Evolutionary conservation across 1,140 invertebrate genomes (phyloP).

Genomic region (Diachasma alloeum): DNA sequence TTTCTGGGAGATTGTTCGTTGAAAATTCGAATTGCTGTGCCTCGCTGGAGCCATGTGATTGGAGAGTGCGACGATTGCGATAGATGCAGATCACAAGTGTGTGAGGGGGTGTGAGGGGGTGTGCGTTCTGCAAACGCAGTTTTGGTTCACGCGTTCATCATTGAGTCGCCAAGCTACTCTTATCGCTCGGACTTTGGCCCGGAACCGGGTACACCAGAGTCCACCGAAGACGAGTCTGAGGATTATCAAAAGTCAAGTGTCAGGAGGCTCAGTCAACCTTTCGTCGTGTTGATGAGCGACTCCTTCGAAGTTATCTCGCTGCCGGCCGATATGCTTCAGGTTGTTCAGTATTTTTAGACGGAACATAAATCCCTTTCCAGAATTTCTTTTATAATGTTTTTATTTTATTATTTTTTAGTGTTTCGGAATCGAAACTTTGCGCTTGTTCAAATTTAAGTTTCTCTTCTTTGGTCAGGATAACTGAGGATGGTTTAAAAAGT

Average conservation of each 20-base stretch:
- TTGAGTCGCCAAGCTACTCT: constrained; percentile 64
- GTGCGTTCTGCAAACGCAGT: neutral
- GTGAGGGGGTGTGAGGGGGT: neutral
- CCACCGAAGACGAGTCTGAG: constrained; percentile 47
- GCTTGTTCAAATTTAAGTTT: no score
- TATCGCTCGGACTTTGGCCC: constrained; percentile 59
- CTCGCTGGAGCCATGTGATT: neutral
- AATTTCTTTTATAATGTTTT: no score
- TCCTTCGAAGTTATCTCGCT: constrained; percentile 64
- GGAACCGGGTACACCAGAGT: constrained; percentile 42
- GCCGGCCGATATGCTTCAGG: constrained; percentile 64
- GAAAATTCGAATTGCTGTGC: neutral
- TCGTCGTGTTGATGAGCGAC: constrained; percentile 65
- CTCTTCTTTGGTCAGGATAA: no score
- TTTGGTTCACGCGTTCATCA: constrained; percentile 47
- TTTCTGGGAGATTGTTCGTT: neutral
- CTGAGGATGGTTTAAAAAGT: no score
- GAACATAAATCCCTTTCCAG: no score
- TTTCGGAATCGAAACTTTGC: no score
- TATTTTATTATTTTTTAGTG: no score
- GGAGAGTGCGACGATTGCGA: neutral
- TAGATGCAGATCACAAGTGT: neutral
- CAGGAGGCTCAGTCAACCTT: constrained; percentile 26
- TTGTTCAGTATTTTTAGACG: constrained; percentile 34
- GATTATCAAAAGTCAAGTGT: constrained; percentile 39